Evolutionary conservation across 2,888 invertebrate species (phyloP), one percentile per base, ranked within the genome.

Genomic region (Drosophila merina): DNA sequence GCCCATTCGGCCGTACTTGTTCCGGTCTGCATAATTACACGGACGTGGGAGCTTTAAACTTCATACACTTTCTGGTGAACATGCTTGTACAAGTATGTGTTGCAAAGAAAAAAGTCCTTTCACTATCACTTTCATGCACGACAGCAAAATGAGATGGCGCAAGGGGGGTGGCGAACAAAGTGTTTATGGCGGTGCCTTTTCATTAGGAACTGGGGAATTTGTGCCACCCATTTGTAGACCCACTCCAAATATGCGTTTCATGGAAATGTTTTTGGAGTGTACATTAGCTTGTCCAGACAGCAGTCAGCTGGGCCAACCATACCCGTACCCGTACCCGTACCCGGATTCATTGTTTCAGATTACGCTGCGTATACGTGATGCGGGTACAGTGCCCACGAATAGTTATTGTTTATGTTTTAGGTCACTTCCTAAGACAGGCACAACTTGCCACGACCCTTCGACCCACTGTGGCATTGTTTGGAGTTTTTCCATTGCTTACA

Each of bases 81-180:
- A 45, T 38, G 49, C 42, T 20, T 58, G 51, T 28, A 4, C 20
- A 20, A 20, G 20, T 20, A 20, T 20, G 40, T 20, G 49, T 25
- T 49, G 28, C 26, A 44, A 26, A 60, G 36, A 36, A 42, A 60
- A 42, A 42, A 42, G 52, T 63, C 59, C 63, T 80, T 79, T 78
- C 72, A 86, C 86, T 84, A 75, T 86, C 84, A 75, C 75, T 80
- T 74, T 57, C 68, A 69, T 60, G 75, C 70, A 58, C 57, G 56
- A 48, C 45, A 70, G 20, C 40, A 10, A 10, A 20, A 20, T 26
- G 10, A 20, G 28, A 26, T 42, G 26, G 14, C 9, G 49, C n/a
- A 33, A 42, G 60, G 6, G 3, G 26, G 28, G 36, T 2, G 36
- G 25, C 44, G 52, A 38, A 68, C 66, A 74, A 76, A 71, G 71